These are phyloP conservation scores for Dolichoris vasculosae DNA, from an alignment of 1,140 invertebrate genomes.

Conservation along the genomic window DNA sequence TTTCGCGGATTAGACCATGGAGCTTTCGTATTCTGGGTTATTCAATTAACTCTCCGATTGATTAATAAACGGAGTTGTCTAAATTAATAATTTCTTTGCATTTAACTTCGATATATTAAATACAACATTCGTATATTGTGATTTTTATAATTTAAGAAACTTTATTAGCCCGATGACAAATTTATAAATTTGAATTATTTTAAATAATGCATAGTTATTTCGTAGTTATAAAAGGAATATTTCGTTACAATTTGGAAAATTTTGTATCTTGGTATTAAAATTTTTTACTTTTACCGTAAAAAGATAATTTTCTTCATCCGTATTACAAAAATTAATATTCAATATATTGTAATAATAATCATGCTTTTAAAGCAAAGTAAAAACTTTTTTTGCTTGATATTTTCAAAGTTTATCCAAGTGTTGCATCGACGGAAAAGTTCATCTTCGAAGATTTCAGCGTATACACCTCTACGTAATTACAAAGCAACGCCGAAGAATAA, in stretches of 20 bases:
- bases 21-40: not conserved
- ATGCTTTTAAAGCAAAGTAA: slow-evolving; percentile 8
- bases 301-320: too few species aligned
- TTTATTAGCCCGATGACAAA: too few species aligned
- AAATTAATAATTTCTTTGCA: not conserved
- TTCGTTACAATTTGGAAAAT: too few species aligned
- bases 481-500: slow-evolving; percentile 12
- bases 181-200: too few species aligned
- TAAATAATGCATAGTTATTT: too few species aligned
- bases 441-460: not conserved
- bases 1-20: not conserved
- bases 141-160: too few species aligned
- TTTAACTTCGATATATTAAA: too few species aligned
- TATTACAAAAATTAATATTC: too few species aligned
- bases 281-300: too few species aligned
- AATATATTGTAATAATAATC: not conserved
- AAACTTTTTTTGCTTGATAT: slow-evolving; percentile 8
- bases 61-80: not conserved
- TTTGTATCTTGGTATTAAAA: too few species aligned
- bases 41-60: not conserved
- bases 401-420: not conserved
- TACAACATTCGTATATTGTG: too few species aligned
- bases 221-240: too few species aligned
- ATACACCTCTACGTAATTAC: slow-evolving; percentile 1
- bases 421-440: not conserved